Conservation (phyloP, 2,888 invertebrate genomes). For the Drosophila tripunctata region DNA sequence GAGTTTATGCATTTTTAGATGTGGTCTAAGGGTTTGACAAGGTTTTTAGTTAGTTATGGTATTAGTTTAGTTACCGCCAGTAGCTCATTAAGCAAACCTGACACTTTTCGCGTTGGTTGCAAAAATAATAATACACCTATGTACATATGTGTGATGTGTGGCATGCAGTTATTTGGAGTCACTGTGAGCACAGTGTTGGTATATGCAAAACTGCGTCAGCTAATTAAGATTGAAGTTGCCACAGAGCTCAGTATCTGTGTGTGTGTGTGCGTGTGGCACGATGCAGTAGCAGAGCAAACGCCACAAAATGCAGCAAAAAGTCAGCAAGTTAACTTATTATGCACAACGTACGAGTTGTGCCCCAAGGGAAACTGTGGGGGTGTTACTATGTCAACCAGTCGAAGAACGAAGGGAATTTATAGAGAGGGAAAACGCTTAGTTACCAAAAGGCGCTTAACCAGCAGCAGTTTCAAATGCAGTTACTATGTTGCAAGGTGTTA, state of each 20-base stretch:
- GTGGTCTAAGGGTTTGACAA: too few species aligned
- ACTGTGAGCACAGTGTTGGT: constrained; percentile 38
- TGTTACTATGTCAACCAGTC: neutral
- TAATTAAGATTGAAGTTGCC: constrained; percentile 77
- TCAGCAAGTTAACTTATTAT: constrained; percentile 66
- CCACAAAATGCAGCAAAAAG: constrained; percentile 36
- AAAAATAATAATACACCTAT: constrained; percentile 16
- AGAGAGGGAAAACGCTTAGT: too few species aligned
- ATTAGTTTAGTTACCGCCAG: constrained; percentile 10
- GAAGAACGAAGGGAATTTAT: neutral
- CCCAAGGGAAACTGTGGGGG: constrained; percentile 8
- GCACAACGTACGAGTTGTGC: constrained; percentile 50
- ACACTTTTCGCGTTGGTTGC: constrained; percentile 34
- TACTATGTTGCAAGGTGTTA: constrained; percentile 42
- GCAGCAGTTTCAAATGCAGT: constrained; percentile 4
- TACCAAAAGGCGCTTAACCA: too few species aligned
- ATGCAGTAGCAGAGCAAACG: constrained; percentile 6
- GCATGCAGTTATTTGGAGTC: constrained; percentile 21
- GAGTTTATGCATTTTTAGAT: too few species aligned
- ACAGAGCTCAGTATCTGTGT: constrained; percentile 45
- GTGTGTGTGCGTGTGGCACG: too few species aligned
- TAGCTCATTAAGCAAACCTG: constrained; percentile 56
- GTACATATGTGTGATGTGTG: constrained; percentile 17
- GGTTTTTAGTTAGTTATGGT: too few species aligned
- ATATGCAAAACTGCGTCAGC: constrained; percentile 68